Base-by-base conservation (phyloP, 1,140 invertebrate genomes). In the Tigriopus japonicus region DNA sequence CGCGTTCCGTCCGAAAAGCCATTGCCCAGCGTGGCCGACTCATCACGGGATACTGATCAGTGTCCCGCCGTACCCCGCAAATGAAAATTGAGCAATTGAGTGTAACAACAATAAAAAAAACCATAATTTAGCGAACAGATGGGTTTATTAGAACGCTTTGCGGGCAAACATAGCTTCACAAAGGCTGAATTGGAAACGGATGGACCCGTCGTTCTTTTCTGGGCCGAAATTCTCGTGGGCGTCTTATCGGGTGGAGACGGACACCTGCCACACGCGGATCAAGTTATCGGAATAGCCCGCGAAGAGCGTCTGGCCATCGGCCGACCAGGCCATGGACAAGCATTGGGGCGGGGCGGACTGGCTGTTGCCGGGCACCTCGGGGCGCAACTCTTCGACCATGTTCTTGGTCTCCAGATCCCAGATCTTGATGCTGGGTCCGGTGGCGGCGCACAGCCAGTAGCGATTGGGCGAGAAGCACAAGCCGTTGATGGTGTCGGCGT, bases 321-420 rank as follows among this genome's bases (percentile, higher is more conserved):
- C 89, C 62, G 94, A 98, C 96, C 96, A 99, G 7, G 96, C 93
- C 66, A 99, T 77, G 13, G 92, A 98, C 56, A 95, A 80, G 75
- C 96, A 99, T 70, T 95, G 85, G 40, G 94, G 91, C 66, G 88
- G 86, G 60, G 86, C 81, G 72, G 91, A 91, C 24, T 67, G 64
- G 6, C 76, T 80, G 40, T 78, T 77, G 24, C 70, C 69, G 42
- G 93, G 84, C 66, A 97, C 85, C 70, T 98, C 94, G 14, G 92
- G 89, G 70, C 86, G 86, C 51, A 98, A 77, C 76, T 99, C 95
- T 75, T 98, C 94, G 67, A 99, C 92, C 80, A 96, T 91, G 72
- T 95, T 89, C 77, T 99, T 99, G 74, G 88, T 92, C 78, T 98
- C 95, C 70, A 99, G 79, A 80, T 99, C 95, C 95, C 96, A 99